Base-by-base conservation (phyloP, 2,113 vertebrate species). In the Panurus biarmicus region DNA sequence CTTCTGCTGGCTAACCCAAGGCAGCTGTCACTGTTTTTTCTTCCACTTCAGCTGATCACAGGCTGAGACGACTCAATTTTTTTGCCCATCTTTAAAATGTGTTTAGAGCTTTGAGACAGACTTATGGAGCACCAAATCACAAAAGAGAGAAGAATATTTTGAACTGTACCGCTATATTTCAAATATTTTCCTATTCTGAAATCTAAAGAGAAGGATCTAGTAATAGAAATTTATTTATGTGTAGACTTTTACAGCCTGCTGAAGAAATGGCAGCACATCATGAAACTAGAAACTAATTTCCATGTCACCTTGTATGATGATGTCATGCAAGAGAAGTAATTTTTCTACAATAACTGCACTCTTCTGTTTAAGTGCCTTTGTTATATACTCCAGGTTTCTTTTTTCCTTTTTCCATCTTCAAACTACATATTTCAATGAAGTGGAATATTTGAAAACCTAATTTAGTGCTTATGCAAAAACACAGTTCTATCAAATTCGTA, bases 1-100 rank as follows among this genome's bases (percentile, higher is more conserved):
- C 60, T 48, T 86, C 40, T 87, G 74, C 78, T 95, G 75, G 82
- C 93, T 96, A 73, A 94, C 72, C 88, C 88, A 86, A 93, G 90
- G 85, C 85, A 88, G 69, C 54, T 93, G 85, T 57, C 87, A 61
- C 58, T 88, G 80, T 7, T 36, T 93, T 91, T 87, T 35, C 54
- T 80, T 94, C 88, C 87, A 85, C 54, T 90, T 93, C 81, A 87
- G n/a, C 33, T 85, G 53, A 57, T 72, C 66, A 51, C 16, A 58
- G 67, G 26, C 56, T 75, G 47, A 57, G 29, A 72, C 90, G 71
- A 83, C 64, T 94, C 31, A 23, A 23, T 54, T 45, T 60, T 57
- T 90, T 74, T 9, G 7, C 11, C 40, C 28, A 60, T 85, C 33
- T 89, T 93, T 75, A 72, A 71, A 74, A 67, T 54, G 2, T 28